A percentile compares a stretch with the other conserved stretches of the same genome.
These are phyloP conservation scores for Danaus plexippus DNA, from an alignment of 1,140 invertebrate species.

Conservation along the genomic window DNA sequence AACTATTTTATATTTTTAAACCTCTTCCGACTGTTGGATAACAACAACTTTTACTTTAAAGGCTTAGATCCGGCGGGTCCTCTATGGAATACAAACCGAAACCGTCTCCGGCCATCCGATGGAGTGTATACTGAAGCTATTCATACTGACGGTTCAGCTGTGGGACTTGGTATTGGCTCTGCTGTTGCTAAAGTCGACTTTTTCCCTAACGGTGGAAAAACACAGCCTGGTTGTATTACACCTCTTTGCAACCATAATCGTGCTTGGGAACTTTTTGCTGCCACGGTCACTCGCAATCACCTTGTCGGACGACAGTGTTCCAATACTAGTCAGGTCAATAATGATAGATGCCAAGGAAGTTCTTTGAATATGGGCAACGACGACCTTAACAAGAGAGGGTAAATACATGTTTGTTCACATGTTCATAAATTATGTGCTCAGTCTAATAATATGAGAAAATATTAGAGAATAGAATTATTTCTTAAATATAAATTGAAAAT, in stretches of 20 bases:
- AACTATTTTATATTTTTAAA: too few species aligned
- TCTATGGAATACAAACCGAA: slow-evolving; percentile 68
- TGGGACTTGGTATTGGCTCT: slow-evolving; percentile 73
- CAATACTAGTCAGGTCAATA: slow-evolving; percentile 21
- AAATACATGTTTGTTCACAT: slow-evolving; percentile 10
- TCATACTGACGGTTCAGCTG: slow-evolving; percentile 78
- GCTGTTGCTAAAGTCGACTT: slow-evolving; percentile 77
- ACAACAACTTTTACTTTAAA: slow-evolving; percentile 37
- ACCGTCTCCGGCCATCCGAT: slow-evolving; percentile 69
- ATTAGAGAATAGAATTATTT: too few species aligned
- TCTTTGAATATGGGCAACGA: slow-evolving; percentile 36
- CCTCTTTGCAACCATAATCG: slow-evolving; percentile 75
- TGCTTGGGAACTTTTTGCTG: slow-evolving; percentile 74
- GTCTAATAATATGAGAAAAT: too few species aligned
- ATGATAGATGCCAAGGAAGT: slow-evolving; percentile 32
- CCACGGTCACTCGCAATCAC: slow-evolving; percentile 35
- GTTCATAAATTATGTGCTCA: neutral
- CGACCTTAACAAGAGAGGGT: slow-evolving; percentile 42
- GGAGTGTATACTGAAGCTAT: slow-evolving; percentile 79
- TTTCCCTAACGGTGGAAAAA: slow-evolving; percentile 82
- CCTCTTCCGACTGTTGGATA: too few species aligned
- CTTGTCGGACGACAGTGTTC: slow-evolving; percentile 30
- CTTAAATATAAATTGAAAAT: neutral
- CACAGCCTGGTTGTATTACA: slow-evolving; percentile 62
- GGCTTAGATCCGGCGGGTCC: slow-evolving; percentile 81